These are phyloP conservation scores for Rhyacophila evoluta DNA, from an alignment of 2,888 invertebrate genomes.

Conservation along the genomic window DNA sequence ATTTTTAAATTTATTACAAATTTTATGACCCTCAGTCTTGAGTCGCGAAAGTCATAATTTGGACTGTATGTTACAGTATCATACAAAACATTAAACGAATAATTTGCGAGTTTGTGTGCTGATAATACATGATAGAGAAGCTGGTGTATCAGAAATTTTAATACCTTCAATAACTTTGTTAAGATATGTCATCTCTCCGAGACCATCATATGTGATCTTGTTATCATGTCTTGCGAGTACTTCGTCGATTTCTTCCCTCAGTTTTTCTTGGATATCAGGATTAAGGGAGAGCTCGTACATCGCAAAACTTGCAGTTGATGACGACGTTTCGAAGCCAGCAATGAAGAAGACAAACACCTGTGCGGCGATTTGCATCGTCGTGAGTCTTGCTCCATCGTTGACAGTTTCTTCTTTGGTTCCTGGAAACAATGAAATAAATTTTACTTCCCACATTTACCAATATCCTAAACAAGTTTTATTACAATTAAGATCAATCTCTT, in stretches of 20 bases:
- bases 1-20: too few relatives aligned
- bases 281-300: constrained; percentile 67
- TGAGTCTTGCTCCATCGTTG: constrained; percentile 56
- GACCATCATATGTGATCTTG: constrained; percentile 63
- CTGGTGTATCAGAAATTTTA: too few relatives aligned
- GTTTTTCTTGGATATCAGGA: constrained; percentile 62
- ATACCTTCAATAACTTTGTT: constrained; percentile 65
- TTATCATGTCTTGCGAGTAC: constrained; percentile 61
- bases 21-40: too few relatives aligned
- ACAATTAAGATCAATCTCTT: too few relatives aligned
- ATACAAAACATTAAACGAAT: too few relatives aligned
- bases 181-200: constrained; percentile 65
- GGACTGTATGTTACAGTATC: too few relatives aligned
- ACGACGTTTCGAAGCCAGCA: constrained; percentile 70
- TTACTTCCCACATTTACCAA: too few relatives aligned
- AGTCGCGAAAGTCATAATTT: too few relatives aligned
- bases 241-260: constrained; percentile 62
- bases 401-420: constrained; percentile 19
- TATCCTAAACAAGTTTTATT: too few relatives aligned
- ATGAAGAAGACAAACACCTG: constrained; percentile 70
- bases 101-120: too few relatives aligned
- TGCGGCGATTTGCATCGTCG: constrained; percentile 65
- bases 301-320: constrained; percentile 64
- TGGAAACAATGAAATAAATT: constrained; percentile 12
- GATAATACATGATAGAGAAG: too few relatives aligned